These are phyloP conservation scores for Muricea muricata DNA, from an alignment of 92 coral and sea anemone genomes.

Conservation along the genomic window DNA sequence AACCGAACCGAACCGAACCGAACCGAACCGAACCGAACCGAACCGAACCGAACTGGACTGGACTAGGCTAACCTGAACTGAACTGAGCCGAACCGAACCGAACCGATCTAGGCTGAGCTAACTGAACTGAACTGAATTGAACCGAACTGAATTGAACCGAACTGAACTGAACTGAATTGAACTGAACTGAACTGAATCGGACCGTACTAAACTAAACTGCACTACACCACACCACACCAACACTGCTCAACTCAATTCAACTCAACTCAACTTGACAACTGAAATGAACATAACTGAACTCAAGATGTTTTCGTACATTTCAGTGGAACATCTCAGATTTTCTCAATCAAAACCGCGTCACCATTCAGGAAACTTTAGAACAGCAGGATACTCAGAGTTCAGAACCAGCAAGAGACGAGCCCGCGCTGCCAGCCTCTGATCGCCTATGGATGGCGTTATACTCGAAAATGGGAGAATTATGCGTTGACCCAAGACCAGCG, in stretches of 20 bases:
- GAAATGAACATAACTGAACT: background rate
- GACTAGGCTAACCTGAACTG: background rate
- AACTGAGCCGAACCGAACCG: background rate
- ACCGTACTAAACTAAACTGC: too few species aligned
- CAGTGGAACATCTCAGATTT: constrained; percentile 99
- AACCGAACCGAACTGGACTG: background rate
- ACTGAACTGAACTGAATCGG: background rate
- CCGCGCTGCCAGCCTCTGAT: constrained; percentile 89
- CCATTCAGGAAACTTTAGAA: constrained; percentile 80
- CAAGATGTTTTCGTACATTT: background rate
- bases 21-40: background rate
- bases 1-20: background rate
- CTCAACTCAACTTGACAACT: background rate
- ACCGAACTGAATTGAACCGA: background rate
- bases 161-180: background rate
- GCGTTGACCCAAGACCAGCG: constrained; percentile 98
- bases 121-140: too few species aligned
- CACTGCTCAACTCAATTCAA: too few species aligned
- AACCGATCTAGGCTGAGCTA: background rate
- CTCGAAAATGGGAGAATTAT: constrained; percentile 93
- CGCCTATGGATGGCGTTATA: constrained; percentile 99
- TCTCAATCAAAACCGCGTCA: constrained; percentile 90
- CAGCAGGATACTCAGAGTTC: constrained; percentile 51
- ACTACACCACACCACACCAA: background rate
- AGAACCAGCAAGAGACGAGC: constrained; percentile 81